Evolutionary conservation across 2,888 invertebrate genomes (phyloP).

Genomic region (Theodoxus fluviatilis): DNA sequence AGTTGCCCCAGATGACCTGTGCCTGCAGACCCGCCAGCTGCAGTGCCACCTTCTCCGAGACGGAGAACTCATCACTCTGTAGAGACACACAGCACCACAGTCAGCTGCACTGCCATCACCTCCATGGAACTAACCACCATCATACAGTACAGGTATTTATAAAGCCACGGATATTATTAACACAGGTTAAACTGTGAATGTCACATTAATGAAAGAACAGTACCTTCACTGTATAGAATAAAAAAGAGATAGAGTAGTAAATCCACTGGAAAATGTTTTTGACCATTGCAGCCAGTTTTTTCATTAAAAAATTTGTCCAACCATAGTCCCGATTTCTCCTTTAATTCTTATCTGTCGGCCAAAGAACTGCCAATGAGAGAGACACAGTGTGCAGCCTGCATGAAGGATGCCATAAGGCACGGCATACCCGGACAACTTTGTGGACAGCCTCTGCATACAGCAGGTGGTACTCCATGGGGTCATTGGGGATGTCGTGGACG

Average conservation of each 20-base stretch:
- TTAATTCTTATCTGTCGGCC: too few species aligned
- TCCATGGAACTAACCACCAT: not conserved
- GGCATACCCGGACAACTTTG: conserved; percentile 85
- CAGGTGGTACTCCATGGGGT: conserved; percentile 92
- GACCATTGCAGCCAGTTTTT: too few species aligned
- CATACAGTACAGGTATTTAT: not conserved
- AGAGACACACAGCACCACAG: conserved; percentile 34
- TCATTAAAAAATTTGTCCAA: too few species aligned
- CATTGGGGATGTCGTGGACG: conserved; percentile 88
- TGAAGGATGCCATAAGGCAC: not conserved
- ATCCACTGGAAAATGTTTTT: too few species aligned
- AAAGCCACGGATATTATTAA: not conserved
- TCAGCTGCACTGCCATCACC: too few species aligned
- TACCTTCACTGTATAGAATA: too few species aligned
- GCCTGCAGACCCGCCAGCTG: conserved; percentile 93
- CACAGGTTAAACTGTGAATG: not conserved
- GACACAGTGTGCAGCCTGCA: not conserved
- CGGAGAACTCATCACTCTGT: conserved; percentile 91
- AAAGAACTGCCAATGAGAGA: too few species aligned
- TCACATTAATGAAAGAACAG: too few species aligned
- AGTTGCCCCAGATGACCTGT: conserved; percentile 89
- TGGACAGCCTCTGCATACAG: conserved; percentile 94
- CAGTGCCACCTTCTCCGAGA: conserved; percentile 91
- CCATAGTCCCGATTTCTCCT: too few species aligned
- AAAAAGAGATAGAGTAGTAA: too few species aligned